phyloP scores from a whole-genome alignment of 2,888 invertebrate species.

The Ectemnius cavifrons region DNA sequence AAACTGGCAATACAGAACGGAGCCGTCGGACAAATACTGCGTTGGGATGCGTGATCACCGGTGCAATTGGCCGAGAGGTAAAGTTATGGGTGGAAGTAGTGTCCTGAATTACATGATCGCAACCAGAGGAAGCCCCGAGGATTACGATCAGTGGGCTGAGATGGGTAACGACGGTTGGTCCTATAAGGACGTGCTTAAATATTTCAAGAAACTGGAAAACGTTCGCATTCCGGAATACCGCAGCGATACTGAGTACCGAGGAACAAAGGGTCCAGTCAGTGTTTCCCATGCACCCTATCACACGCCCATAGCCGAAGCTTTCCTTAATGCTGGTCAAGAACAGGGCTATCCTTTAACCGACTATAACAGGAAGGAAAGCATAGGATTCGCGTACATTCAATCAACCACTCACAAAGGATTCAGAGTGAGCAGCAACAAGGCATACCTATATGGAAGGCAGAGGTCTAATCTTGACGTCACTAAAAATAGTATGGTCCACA shows the following conservation, averaged over 20 bases:
- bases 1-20: slow-evolving; percentile 91
- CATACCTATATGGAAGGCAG: slow-evolving; percentile 83
- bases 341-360: slow-evolving; percentile 81
- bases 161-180: slow-evolving; percentile 88
- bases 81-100: slow-evolving; percentile 90
- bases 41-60: slow-evolving; percentile 78
- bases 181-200: slow-evolving; percentile 85
- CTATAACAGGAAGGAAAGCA: slow-evolving; percentile 82
- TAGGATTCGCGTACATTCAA: slow-evolving; percentile 83
- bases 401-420: slow-evolving; percentile 84
- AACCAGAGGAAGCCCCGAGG: slow-evolving; percentile 84
- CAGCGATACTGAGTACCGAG: slow-evolving; percentile 79
- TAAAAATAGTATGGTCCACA: slow-evolving; percentile 82
- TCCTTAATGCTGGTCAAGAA: slow-evolving; percentile 83
- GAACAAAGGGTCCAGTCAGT: slow-evolving; percentile 80
- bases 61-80: slow-evolving; percentile 81
- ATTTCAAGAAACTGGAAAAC: slow-evolving; percentile 89
- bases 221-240: slow-evolving; percentile 79
- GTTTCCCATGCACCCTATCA: slow-evolving; percentile 80
- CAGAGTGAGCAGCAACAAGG: slow-evolving; percentile 84
- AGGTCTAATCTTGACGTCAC: slow-evolving; percentile 83
- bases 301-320: slow-evolving; percentile 81
- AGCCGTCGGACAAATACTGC: slow-evolving; percentile 86
- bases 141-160: slow-evolving; percentile 88
- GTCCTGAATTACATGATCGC: slow-evolving; percentile 91